A percentile compares a stretch with the other conserved stretches of the same genome.
These are phyloP conservation scores for Holocentrus rufus DNA, from an alignment of 2,797 vertebrate species.

Conservation along the genomic window DNA sequence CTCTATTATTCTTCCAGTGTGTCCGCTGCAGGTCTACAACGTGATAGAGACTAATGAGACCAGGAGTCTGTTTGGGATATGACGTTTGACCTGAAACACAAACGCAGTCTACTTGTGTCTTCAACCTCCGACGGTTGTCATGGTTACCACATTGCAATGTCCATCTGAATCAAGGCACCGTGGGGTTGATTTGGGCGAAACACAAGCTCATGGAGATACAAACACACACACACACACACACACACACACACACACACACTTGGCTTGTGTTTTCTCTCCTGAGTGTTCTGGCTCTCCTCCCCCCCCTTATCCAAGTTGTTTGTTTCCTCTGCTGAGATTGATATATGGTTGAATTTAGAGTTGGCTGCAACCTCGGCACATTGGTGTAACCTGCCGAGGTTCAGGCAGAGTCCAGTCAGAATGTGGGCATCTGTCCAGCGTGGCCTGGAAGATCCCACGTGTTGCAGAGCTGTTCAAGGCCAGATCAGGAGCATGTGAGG, in stretches of 20 bases:
- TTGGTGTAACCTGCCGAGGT: constrained; percentile 18
- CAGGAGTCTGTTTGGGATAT: background rate
- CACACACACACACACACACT: constrained; percentile 8
- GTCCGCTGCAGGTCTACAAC: background rate
- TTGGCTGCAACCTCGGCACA: constrained; percentile 24
- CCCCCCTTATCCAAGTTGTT: constrained; percentile 14
- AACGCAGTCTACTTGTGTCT: background rate
- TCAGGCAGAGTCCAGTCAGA: constrained; percentile 21
- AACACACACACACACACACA: constrained; percentile 13
- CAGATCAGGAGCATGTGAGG: constrained; percentile 17
- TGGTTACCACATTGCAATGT: constrained; percentile 22
- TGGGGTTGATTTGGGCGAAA: constrained; percentile 33
- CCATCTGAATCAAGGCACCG: constrained; percentile 21
- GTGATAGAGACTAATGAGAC: background rate
- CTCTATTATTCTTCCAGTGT: background rate
- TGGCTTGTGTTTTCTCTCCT: constrained; percentile 31
- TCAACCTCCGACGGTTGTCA: constrained; percentile 21
- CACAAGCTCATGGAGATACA: background rate
- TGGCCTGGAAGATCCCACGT: constrained; percentile 3
- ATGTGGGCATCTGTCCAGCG: background rate
- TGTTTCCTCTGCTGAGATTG: constrained; percentile 32
- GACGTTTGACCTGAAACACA: constrained; percentile 21
- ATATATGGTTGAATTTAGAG: constrained; percentile 29
- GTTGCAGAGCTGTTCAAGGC: constrained; percentile 21
- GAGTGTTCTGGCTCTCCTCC: constrained; percentile 20